A percentile compares a stretch with the other conserved stretches of the same genome.
Evolutionary conservation across 2,113 vertebrate genomes (phyloP).

Genomic region (Henicopernis longicauda): DNA sequence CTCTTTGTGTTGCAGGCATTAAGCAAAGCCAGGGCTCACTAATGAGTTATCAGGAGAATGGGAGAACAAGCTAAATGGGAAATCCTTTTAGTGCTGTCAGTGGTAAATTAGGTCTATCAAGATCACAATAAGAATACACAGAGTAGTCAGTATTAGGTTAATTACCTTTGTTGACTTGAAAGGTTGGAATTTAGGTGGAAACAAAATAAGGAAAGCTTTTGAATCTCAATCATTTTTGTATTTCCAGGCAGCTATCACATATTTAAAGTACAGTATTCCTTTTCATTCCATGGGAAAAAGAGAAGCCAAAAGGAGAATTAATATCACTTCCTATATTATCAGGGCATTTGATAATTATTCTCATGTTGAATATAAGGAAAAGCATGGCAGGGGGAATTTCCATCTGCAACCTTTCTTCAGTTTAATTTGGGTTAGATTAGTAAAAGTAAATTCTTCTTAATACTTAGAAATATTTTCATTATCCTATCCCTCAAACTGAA

Average conservation of each 20-base stretch:
- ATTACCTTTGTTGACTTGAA: conserved; percentile 28
- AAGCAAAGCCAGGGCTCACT: conserved; percentile 28
- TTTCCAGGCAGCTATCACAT: not conserved
- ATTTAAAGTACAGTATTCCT: not conserved
- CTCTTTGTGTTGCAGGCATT: not conserved
- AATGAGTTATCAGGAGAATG: conserved; percentile 43
- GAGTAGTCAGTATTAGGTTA: conserved; percentile 18
- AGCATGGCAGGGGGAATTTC: not conserved
- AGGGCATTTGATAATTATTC: not conserved
- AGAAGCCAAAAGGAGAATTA: not conserved
- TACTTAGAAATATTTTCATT: not conserved
- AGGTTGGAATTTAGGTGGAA: conserved; percentile 1
- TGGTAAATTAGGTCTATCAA: conserved; percentile 40
- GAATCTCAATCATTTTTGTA: not conserved
- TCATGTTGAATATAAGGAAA: not conserved
- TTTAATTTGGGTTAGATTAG: not conserved
- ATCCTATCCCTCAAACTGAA: not conserved
- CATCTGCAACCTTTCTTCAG: not conserved
- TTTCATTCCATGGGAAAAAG: not conserved
- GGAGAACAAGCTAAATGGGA: conserved; percentile 26
- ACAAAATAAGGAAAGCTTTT: conserved; percentile 4
- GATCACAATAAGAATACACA: conserved; percentile 16
- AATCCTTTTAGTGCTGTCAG: conserved; percentile 30
- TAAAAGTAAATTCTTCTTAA: not conserved
- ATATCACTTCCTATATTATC: not conserved